These are phyloP conservation scores for Mesaphorura yosii DNA, from an alignment of 1,140 invertebrate species.

Conservation along the genomic window DNA sequence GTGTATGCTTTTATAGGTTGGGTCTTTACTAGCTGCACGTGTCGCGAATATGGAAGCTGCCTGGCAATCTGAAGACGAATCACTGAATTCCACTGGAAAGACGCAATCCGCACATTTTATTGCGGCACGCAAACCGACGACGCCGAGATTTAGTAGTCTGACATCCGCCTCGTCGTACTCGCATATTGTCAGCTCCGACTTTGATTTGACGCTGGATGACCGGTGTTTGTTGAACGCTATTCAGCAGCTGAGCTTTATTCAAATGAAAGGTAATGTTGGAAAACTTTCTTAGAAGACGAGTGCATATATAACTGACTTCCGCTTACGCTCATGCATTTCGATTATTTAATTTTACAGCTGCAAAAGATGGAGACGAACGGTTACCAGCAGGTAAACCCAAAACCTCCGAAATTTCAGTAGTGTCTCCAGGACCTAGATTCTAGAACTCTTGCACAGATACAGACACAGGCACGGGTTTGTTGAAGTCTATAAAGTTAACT, in stretches of 20 bases:
- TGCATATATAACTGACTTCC: not conserved
- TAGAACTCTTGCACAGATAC: too few species aligned
- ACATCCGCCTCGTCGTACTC: constrained; percentile 7
- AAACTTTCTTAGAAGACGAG: not conserved
- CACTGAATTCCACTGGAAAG: constrained; percentile 45
- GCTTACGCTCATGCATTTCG: not conserved
- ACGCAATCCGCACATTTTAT: constrained; percentile 28
- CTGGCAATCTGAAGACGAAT: constrained; percentile 57
- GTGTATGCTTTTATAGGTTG: constrained; percentile 61
- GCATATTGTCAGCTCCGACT: constrained; percentile 46
- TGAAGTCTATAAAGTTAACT: too few species aligned
- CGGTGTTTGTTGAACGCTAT: constrained; percentile 74
- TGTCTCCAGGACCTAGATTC: too few species aligned
- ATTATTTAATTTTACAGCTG: constrained; percentile 38
- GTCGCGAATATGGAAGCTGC: constrained; percentile 65
- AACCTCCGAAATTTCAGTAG: too few species aligned
- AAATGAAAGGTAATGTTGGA: constrained; percentile 85
- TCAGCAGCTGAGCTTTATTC: constrained; percentile 87
- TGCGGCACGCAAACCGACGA: constrained; percentile 17
- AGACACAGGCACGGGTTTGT: too few species aligned
- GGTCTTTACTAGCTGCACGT: constrained; percentile 62
- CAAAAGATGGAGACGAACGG: constrained; percentile 52
- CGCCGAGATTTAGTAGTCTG: too few species aligned
- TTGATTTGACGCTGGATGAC: constrained; percentile 85
- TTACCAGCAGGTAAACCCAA: constrained; percentile 46